A percentile compares a stretch with the other conserved stretches of the same genome.
Conservation (phyloP, 2,797 vertebrate species). For the Falco peregrinus region DNA sequence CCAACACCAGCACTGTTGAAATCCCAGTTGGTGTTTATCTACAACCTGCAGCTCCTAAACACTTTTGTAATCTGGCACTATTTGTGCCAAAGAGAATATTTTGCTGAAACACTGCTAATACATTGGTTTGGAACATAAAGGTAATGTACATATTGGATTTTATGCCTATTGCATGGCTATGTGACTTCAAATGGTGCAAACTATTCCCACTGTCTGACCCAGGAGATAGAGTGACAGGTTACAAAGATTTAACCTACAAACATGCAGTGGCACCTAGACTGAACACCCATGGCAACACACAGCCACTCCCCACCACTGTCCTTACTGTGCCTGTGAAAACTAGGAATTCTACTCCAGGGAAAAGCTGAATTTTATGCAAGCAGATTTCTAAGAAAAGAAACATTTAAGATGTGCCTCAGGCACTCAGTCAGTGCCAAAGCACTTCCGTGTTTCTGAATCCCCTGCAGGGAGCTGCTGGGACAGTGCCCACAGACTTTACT, state of each 20-base stretch:
- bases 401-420: background rate
- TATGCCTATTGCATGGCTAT: background rate
- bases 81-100: background rate
- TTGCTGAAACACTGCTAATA: background rate
- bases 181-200: background rate
- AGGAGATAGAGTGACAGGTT: background rate
- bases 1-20: background rate
- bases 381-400: background rate
- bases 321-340: background rate
- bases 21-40: background rate
- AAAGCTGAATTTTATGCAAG: background rate
- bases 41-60: background rate
- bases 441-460: background rate
- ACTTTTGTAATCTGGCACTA: background rate
- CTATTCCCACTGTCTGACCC: background rate
- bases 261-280: too few relatives aligned
- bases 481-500: background rate
- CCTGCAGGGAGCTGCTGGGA: background rate
- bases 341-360: rapidly evolving
- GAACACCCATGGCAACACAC: rapidly evolving
- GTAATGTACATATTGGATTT: background rate
- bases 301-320: background rate
- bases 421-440: background rate
- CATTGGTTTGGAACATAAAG: background rate
- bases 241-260: background rate